Percentiles rank a stretch among this genome's conserved stretches.
These are phyloP conservation scores for Zele albiditarsus DNA, from an alignment of 2,888 invertebrate species.

Conservation along the genomic window DNA sequence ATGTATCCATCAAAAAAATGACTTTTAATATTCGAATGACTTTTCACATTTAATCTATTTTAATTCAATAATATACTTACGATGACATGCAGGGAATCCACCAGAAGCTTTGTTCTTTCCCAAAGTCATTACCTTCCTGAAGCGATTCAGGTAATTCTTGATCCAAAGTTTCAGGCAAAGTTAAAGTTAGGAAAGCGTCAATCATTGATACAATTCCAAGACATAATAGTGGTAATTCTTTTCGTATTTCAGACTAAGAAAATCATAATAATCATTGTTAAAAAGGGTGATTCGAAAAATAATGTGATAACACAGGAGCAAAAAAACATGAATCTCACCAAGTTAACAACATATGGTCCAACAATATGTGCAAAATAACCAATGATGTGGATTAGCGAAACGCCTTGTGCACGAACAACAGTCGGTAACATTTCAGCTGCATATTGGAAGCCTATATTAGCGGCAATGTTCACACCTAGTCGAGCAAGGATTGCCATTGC, in stretches of 20 bases:
- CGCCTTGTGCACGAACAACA: constrained; percentile 90
- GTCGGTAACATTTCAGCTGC: constrained; percentile 92
- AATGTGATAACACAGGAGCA: not conserved
- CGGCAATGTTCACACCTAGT: constrained; percentile 90
- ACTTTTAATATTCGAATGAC: not conserved
- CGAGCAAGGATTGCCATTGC: constrained; percentile 87
- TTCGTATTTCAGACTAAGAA: constrained; percentile 63
- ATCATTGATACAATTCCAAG: constrained; percentile 83
- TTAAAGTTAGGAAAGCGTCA: constrained; percentile 84
- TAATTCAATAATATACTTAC: constrained; percentile 56
- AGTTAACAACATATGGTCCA: constrained; percentile 88
- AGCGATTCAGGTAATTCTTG: constrained; percentile 90
- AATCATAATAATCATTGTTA: not conserved
- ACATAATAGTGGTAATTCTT: constrained; percentile 81
- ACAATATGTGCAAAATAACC: constrained; percentile 89
- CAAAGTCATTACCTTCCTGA: constrained; percentile 90
- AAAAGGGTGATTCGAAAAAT: not conserved
- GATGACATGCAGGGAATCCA: constrained; percentile 79
- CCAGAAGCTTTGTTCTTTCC: constrained; percentile 85
- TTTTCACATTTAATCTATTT: not conserved
- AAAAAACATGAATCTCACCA: constrained; percentile 75
- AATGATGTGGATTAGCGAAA: constrained; percentile 90
- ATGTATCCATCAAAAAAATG: not conserved
- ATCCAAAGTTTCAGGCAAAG: constrained; percentile 89
- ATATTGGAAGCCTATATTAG: constrained; percentile 93